Conservation (phyloP, 1,140 invertebrate genomes). For the Scylla paramamosain region DNA sequence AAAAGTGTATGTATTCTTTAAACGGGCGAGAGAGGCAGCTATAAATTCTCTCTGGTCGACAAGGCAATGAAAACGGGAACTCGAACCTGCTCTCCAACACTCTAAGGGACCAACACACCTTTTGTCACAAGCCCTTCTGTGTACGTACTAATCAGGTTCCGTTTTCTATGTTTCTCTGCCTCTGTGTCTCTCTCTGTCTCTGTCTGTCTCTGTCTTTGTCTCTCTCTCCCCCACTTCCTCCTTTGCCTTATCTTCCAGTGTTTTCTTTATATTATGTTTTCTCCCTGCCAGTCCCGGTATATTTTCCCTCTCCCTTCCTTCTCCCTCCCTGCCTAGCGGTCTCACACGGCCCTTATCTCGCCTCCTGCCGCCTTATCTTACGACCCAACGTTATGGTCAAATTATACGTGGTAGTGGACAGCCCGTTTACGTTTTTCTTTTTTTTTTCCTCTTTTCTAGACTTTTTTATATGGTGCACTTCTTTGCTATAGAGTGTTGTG, state of each 20-base stretch:
- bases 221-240: neutral
- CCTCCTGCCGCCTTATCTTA: slow-evolving; percentile 22
- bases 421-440: neutral
- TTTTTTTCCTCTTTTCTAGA: neutral
- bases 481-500: neutral
- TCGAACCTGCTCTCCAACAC: neutral
- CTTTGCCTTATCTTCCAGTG: neutral
- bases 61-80: slow-evolving; percentile 61
- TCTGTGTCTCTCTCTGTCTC: no score
- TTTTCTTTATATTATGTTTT: neutral
- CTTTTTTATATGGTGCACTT: neutral
- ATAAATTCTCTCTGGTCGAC: slow-evolving; percentile 41
- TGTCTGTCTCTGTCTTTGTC: neutral
- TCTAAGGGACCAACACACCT: slow-evolving; percentile 44
- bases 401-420: slow-evolving; percentile 25
- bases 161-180: neutral
- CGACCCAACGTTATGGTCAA: slow-evolving; percentile 2
- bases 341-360: neutral
- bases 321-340: neutral
- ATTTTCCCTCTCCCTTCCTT: neutral
- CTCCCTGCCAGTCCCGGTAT: no score
- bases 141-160: neutral
- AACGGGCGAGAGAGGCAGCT: neutral
- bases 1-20: slow-evolving; percentile 23
- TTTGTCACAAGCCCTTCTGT: neutral